Evolutionary conservation across 2,113 vertebrate species (phyloP), one percentile per base, ranked within the genome.

Genomic region (Platanista minor): DNA sequence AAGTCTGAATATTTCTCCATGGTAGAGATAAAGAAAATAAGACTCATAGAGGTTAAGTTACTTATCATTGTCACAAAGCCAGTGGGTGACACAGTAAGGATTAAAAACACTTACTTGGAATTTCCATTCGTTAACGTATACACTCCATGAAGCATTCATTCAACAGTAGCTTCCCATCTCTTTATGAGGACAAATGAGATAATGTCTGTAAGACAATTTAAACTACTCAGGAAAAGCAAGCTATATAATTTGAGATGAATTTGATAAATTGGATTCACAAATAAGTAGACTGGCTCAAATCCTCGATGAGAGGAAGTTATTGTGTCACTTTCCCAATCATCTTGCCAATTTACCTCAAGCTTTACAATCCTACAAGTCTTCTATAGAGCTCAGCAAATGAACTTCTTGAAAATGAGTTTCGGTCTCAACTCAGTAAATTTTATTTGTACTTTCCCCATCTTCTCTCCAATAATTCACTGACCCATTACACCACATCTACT

Each of bases 181-280:
- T 95, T 97, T 95, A 97, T 88, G 81, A 98, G 97, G 66, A 97
- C 94, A 97, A 98, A 97, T 98, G 98, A 98, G 97, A 95, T 98
- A 97, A 98, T 98, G 96, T 97, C 98, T 97, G 92, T 87, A 91
- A 97, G 94, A 96, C 94, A 97, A 97, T 97, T 97, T 94, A 62
- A 96, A 72, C 94, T 94, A 91, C 97, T 97, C 66, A 71, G 83
- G 96, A 95, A 97, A 96, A 97, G 71, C n/a, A 93, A 46, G 57
- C 87, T 94, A 74, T 96, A 97, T 95, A 95, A 97, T 97, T 97
- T 97, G 67, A 88, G 69, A 74, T 10, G 97, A 93, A 96, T 97
- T 75, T 97, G 97, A 97, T 71, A 88, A 91, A 96, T 94, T 97
- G 72, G 62, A 69, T 96, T 87, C 96, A 92, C 85, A 96, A 49